Evolutionary conservation across 2,113 vertebrate species (phyloP), one percentile per base, ranked within the genome.

Genomic region (Saccopteryx leptura): DNA sequence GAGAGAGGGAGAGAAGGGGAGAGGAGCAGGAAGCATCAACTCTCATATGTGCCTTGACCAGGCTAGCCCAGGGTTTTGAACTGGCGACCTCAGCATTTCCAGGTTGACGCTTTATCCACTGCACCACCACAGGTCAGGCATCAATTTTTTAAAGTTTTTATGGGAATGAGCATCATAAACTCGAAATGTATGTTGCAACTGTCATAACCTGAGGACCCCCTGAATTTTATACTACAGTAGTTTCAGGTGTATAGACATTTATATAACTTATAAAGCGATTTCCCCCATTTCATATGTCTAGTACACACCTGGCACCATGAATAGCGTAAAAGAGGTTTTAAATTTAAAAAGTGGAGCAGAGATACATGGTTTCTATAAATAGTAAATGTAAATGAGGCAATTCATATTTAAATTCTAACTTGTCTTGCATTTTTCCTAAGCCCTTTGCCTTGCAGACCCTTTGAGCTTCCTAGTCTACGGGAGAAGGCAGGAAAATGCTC

Each of bases 381-480:
- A 80, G 54, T 61, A 50, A 74, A 33, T 71, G 72, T n/a, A 50
- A 74, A 24, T 2, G 12, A 76, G 48, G 56, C 26, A 15, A 28
- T 50, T 31, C 0, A 19, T 39, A 65, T 50, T 21, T 33, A 60
- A 50, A 24, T 46, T 28, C 60, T 12, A n/a, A 63, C 28, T 94
- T 87, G 76, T 23, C 28, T 56, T 56, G 69, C 60, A 39, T 18
- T 48, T 79, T 79, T 87, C 48, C 1, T 5, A 15, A 56, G 66
- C 72, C 9, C 50, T 33, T 39, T 9, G 50, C 50, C n/a, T 81
- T 26, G 4, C 2, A n/a, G 17, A 24, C 1, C 5, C 14, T 24
- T 39, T 50, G 14, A 3, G 6, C 2, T 31, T 46, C 31, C 9
- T 19, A 8, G 26, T 19, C 56, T 21, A 0, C 0, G 4, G 71